phyloP scores from a whole-genome alignment of 2,113 vertebrate genomes.

The Paedocypris sp. region DNA sequence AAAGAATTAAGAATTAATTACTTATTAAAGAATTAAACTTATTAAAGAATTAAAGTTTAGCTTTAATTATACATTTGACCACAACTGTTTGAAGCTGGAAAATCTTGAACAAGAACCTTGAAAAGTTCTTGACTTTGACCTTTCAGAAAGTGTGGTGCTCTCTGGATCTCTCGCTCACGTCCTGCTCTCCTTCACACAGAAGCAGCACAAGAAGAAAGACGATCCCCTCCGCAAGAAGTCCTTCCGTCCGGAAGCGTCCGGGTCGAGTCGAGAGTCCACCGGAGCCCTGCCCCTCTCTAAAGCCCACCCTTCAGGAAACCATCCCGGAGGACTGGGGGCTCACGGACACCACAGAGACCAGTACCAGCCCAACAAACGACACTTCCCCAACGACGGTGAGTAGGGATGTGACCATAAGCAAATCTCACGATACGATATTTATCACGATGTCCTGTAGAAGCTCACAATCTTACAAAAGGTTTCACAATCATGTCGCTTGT shows the following conservation, averaged over 20 bases:
- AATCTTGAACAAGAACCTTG: not conserved
- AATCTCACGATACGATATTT: too few species aligned
- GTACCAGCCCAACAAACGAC: constrained; percentile 77
- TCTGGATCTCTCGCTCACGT: not conserved
- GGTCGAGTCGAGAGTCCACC: constrained; percentile 78
- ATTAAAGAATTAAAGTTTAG: too few species aligned
- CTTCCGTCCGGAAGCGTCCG: constrained; percentile 77
- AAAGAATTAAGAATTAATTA: too few species aligned
- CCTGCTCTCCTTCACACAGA: constrained; percentile 32
- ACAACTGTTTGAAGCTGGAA: too few species aligned
- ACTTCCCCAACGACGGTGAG: constrained; percentile 79
- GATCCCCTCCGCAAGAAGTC: constrained; percentile 67
- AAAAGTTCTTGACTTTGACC: not conserved
- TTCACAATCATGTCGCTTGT: too few species aligned
- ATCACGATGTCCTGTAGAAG: too few species aligned
- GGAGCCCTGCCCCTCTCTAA: constrained; percentile 72
- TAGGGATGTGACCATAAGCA: too few species aligned
- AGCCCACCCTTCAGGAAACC: constrained; percentile 59
- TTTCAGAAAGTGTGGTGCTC: too few species aligned
- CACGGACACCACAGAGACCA: constrained; percentile 81
- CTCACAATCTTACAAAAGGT: too few species aligned
- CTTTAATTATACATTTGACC: too few species aligned
- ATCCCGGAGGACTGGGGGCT: constrained; percentile 53
- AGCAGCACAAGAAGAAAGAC: constrained; percentile 91
- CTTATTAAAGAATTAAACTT: too few species aligned